These are phyloP conservation scores for Pituophis catenifer DNA, from an alignment of 2,113 vertebrate genomes.

Conservation along the genomic window DNA sequence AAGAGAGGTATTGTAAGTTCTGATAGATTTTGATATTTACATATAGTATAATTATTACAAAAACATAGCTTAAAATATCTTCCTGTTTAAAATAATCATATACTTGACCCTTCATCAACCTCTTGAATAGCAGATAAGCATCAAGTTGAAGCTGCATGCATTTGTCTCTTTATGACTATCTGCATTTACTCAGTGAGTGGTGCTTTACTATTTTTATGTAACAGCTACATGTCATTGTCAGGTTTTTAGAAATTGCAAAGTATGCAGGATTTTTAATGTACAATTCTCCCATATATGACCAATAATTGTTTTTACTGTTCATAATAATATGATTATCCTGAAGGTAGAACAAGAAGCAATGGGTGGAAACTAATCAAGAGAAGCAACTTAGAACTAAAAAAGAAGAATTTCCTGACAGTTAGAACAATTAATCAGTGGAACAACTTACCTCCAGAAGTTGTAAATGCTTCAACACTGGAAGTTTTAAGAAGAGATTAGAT, in stretches of 20 bases:
- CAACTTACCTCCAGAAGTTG: no score
- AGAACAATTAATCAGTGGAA: no score
- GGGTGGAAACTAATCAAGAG: no score
- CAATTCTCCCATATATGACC: background rate
- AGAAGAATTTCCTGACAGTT: no score
- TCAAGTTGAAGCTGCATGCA: background rate
- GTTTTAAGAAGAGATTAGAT: no score
- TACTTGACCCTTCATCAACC: background rate
- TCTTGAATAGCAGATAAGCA: background rate
- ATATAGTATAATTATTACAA: background rate
- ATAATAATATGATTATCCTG: background rate
- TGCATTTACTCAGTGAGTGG: background rate
- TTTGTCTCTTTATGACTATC: background rate
- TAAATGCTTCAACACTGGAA: no score
- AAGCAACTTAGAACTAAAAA: no score
- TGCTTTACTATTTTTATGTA: background rate
- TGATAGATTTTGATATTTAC: background rate
- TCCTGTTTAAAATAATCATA: background rate
- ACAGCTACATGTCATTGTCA: background rate
- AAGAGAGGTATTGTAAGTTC: conserved; percentile 70
- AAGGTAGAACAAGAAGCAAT: no score
- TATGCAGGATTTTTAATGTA: background rate
- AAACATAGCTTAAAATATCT: background rate
- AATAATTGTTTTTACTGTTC: background rate
- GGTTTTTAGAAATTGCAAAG: background rate